Base-by-base conservation (phyloP, 2,888 invertebrate genomes). In the Orthonychiurus folsomi region DNA sequence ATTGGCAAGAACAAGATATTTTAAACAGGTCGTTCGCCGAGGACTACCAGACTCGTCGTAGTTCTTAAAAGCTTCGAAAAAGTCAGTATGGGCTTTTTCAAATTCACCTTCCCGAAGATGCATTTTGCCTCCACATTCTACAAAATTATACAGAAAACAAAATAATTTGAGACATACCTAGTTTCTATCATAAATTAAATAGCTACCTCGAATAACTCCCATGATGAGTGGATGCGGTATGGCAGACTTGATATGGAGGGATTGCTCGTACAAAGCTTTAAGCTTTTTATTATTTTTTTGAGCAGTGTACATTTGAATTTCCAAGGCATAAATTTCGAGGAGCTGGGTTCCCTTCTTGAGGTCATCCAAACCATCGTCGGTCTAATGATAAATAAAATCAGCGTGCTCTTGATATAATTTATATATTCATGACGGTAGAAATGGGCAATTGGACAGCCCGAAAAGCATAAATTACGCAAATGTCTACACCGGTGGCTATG, bases 141-240 rank as follows among this genome's bases (percentile, higher is more conserved):
- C 60, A 77, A 73, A 73, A 68, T 59, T 66, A 66, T 25, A 56
- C 21, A 54, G 20, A 59, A 21, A 59, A 54, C 23, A 24, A 21
- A 21, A 64, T 56, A 53, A 52, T n/a, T n/a, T 52, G 52, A 52
- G 23, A 52, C 23, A 12, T 9, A 52, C 9, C 2, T n/a, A 21
- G 23, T 60, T 28, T 28, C 37, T 56, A 56, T 2, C 24, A 18
- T 37, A n/a, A 37, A 23, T 5, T 20, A 27, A 50, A 61, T n/a
- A n/a, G 59, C 76, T 78, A 90, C 90, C 91, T 85, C 96, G 83
- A 66, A 99, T 99, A 37, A 99, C 96, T 18, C 97, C 97, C 96
- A 99, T 96, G 73, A 99, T 99, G 28, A 99, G 82, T 2, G 99
- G 99, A 84, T 99, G 99, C n/a, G 99, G 97, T 76, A 99, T 99